phyloP scores from a whole-genome alignment of 2,888 invertebrate species.

The Amiota mariae region DNA sequence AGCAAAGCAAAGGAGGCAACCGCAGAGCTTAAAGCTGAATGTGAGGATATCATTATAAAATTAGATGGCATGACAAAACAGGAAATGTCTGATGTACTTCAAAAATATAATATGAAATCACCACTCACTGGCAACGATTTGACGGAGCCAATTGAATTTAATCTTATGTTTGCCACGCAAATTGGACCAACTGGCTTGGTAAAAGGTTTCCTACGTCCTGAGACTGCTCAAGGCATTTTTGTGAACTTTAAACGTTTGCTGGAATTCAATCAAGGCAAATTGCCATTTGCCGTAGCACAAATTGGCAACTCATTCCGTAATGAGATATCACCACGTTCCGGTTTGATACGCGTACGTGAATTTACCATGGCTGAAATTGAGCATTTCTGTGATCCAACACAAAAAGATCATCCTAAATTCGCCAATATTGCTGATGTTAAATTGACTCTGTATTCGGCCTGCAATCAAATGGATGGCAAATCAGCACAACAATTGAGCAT shows the following conservation, averaged over 20 bases:
- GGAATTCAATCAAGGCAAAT: conserved; percentile 95
- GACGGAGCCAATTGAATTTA: conserved; percentile 97
- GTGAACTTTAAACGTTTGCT: conserved; percentile 98
- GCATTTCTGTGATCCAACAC: conserved; percentile 95
- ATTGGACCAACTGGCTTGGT: conserved; percentile 97
- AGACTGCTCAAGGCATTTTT: conserved; percentile 99
- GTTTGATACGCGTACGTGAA: conserved; percentile 94
- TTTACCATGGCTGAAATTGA: conserved; percentile 99
- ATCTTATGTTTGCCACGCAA: conserved; percentile 98
- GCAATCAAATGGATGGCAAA: conserved; percentile 98
- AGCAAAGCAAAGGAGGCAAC: conserved; percentile 87
- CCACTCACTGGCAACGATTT: conserved; percentile 96
- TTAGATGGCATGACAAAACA: conserved; percentile 93
- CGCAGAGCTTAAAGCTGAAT: conserved; percentile 75
- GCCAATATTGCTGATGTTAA: conserved; percentile 81
- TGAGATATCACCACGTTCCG: conserved; percentile 98
- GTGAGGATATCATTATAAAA: conserved; percentile 71
- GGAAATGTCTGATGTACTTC: conserved; percentile 90
- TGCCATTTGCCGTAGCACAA: conserved; percentile 99
- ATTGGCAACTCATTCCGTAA: conserved; percentile 99
- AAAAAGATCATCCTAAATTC: conserved; percentile 94
- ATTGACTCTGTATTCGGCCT: conserved; percentile 92
- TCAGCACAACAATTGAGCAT: conserved; percentile 85
- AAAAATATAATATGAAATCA: conserved; percentile 93
- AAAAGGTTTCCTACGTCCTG: conserved; percentile 95